phyloP scores from a whole-genome alignment of 2,113 vertebrate species.

The Spea multiplicata region DNA sequence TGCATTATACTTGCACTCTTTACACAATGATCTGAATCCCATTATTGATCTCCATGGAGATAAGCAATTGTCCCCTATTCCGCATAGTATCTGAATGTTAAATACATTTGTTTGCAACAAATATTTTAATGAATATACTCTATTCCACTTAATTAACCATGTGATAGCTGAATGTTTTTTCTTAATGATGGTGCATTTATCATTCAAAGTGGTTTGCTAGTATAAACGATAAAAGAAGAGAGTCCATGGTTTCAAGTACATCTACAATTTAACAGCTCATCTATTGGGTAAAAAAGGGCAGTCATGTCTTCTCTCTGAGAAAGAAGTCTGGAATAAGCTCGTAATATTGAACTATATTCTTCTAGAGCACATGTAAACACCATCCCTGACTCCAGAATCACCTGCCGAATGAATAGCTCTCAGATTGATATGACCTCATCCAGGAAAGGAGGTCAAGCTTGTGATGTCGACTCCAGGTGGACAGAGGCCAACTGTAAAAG shows the following conservation, averaged over 20 bases:
- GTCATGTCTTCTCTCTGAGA: not conserved
- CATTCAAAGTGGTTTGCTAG: slow-evolving; percentile 51
- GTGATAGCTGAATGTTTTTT: slow-evolving; percentile 85
- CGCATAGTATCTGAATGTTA: slow-evolving; percentile 97
- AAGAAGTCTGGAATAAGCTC: not conserved
- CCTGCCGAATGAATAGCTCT: not conserved
- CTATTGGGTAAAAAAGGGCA: not conserved
- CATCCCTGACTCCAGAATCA: not conserved
- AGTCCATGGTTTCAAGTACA: not conserved
- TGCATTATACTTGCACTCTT: slow-evolving; percentile 99
- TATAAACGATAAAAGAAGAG: slow-evolving; percentile 7
- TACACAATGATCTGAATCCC: slow-evolving; percentile 98
- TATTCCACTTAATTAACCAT: slow-evolving; percentile 89
- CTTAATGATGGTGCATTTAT: slow-evolving; percentile 79
- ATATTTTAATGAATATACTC: slow-evolving; percentile 86
- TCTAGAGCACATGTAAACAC: not conserved
- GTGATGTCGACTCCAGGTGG: not conserved
- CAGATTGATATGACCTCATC: slow-evolving; percentile 1
- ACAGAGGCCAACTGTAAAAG: not conserved
- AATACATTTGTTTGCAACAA: slow-evolving; percentile 95
- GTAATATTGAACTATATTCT: not conserved
- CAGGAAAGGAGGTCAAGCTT: not conserved
- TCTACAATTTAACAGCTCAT: not conserved
- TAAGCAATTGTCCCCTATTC: slow-evolving; percentile 99
- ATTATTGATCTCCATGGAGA: slow-evolving; percentile 99